Conservation (phyloP, 2,113 vertebrate genomes). For the Siphamia tubifer region DNA sequence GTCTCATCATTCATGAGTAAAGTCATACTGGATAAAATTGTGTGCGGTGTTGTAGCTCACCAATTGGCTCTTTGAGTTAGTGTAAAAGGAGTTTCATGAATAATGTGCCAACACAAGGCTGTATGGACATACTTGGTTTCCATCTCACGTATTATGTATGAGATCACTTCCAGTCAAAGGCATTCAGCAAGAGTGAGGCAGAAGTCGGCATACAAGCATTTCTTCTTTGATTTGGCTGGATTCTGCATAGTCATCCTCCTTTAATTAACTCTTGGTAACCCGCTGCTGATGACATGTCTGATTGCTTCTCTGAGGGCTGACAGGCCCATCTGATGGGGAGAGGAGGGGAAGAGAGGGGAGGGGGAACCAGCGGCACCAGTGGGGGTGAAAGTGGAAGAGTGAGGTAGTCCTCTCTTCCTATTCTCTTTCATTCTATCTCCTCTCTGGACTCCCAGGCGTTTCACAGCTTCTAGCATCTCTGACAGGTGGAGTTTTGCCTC, state of each 20-base stretch:
- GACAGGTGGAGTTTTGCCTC: conserved; percentile 29
- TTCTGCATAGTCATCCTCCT: conserved; percentile 53
- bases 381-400: conserved; percentile 56
- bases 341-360: conserved; percentile 27
- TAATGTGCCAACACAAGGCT: conserved; percentile 25
- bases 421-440: conserved; percentile 31
- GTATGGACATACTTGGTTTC: conserved; percentile 7
- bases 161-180: conserved; percentile 45
- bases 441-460: conserved; percentile 39
- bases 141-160: conserved; percentile 59
- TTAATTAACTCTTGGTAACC: conserved; percentile 57
- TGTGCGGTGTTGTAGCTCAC: no score
- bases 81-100: conserved; percentile 20
- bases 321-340: conserved; percentile 26
- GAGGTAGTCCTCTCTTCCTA: conserved; percentile 51
- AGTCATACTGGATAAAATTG: no score
- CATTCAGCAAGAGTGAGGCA: background rate
- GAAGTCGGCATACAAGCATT: background rate
- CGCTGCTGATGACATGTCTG: conserved; percentile 37
- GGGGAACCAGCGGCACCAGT: conserved; percentile 9
- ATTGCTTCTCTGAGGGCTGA: conserved; percentile 35
- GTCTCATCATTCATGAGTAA: background rate
- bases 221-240: conserved; percentile 18
- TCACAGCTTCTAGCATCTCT: conserved; percentile 22
- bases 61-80: background rate